A percentile compares a stretch with the other conserved stretches of the same genome.
Evolutionary conservation across 1,140 invertebrate species (phyloP).

Genomic region (Cydia splendana): DNA sequence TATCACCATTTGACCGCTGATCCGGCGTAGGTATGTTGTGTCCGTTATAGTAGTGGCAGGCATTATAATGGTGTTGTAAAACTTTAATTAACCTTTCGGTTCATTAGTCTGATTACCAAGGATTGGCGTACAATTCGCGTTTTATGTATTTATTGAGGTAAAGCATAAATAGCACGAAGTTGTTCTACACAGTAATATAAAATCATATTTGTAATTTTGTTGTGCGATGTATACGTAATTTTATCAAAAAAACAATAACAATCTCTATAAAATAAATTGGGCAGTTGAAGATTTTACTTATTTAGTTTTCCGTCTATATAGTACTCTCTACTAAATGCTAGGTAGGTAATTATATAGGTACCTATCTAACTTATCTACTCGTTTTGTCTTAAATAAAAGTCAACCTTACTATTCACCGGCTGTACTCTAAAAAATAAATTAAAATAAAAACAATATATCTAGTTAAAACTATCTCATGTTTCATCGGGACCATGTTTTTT

Average conservation of each 20-base stretch:
- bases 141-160: slow-evolving; percentile 17
- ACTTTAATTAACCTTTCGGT: slow-evolving; percentile 24
- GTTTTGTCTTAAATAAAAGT: neutral
- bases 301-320: no score
- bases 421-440: slow-evolving; percentile 60
- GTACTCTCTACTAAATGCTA: no score
- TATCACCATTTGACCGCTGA: slow-evolving; percentile 27
- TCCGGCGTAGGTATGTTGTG: neutral
- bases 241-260: no score
- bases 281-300: no score
- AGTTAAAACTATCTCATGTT: slow-evolving; percentile 62
- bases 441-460: slow-evolving; percentile 64
- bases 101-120: slow-evolving; percentile 20
- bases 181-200: neutral
- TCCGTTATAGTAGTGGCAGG: neutral
- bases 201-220: neutral
- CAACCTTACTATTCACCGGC: slow-evolving; percentile 27
- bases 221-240: no score
- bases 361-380: neutral
- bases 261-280: no score
- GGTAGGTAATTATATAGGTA: no score
- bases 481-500: slow-evolving; percentile 69
- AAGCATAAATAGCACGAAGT: slow-evolving; percentile 3
- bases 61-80: slow-evolving; percentile 25
- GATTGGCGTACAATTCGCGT: slow-evolving; percentile 23